Evolutionary conservation across 2,888 invertebrate genomes (phyloP), one percentile per base, ranked within the genome.

Genomic region (Trypoxylon attenuatum): DNA sequence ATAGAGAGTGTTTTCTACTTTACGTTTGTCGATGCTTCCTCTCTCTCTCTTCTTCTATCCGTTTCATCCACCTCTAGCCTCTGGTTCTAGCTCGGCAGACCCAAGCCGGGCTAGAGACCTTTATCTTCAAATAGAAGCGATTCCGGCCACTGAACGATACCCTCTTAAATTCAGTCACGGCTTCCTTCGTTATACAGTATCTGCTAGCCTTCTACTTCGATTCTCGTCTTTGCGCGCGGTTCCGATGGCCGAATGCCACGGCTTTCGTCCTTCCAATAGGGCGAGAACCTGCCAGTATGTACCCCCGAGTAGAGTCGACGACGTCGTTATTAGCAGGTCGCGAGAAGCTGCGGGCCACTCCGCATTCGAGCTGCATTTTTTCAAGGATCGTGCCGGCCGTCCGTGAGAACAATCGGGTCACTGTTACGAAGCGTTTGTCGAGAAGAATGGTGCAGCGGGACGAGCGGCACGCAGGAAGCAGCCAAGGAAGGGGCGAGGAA

Each of bases 331-430:
- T 58, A 68, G 52, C 56, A 29, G 68, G 29, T 47, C 46, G 33
- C 59, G 67, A 4, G 13, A 10, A 6, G 33, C 33, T 10, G 33
- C 13, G 1, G 10, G 33, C 45, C 23, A 21, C 19, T 10, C 13
- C 18, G 39, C 25, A 69, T 69, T 69, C 64, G 64, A 42, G 55
- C 64, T 45, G 33, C 8, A 49, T 59, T 69, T 69, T 51, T 50
- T 49, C 64, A n/a, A n/a, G n/a, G n/a, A n/a, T n/a, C n/a, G n/a
- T n/a, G n/a, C n/a, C n/a, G 38, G 42, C 33, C 42, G 54, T 54
- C 60, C 61, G 50, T 18, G 55, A 54, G 29, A 47, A 73, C 69
- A 76, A 69, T 64, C 66, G 64, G 64, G 61, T 60, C 54, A 61
- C 58, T 61, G 60, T 58, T 60, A 60, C 57, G 60, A 52, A 56